phyloP scores from a whole-genome alignment of 1,140 invertebrate species.

The Drosophila lowei region DNA sequence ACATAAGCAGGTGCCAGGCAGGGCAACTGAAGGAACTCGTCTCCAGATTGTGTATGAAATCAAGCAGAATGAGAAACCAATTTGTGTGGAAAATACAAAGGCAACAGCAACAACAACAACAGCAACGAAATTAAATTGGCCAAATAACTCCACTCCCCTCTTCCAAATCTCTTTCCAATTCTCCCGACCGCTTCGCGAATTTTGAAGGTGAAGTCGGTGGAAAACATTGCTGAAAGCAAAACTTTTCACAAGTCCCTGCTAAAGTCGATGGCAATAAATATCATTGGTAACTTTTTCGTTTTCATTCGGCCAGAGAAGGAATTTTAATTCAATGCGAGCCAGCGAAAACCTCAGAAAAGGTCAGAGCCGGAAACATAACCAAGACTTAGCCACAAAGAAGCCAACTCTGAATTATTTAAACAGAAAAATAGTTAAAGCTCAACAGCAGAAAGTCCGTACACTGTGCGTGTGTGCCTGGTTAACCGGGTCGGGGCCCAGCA shows the following conservation, averaged over 20 bases:
- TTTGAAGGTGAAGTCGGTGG: conserved; percentile 33
- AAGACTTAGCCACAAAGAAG: conserved; percentile 53
- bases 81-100: conserved; percentile 74
- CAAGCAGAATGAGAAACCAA: conserved; percentile 79
- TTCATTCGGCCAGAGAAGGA: conserved; percentile 33
- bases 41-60: conserved; percentile 76
- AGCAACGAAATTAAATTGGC: conserved; percentile 69
- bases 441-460: conserved; percentile 3
- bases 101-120: conserved; percentile 20
- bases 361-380: conserved; percentile 48
- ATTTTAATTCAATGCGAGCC: conserved; percentile 66
- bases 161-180: too few species aligned
- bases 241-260: conserved; percentile 63
- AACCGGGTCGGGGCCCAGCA: conserved; percentile 43
- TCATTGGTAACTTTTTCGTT: conserved; percentile 52
- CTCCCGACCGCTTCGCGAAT: conserved; percentile 15
- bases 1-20: conserved; percentile 31
- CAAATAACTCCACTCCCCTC: conserved; percentile 26
- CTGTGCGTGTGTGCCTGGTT: conserved; percentile 5
- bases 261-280: conserved; percentile 70
- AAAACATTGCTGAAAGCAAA: conserved; percentile 56
- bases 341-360: conserved; percentile 3
- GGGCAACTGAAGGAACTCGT: conserved; percentile 60
- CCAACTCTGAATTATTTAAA: conserved; percentile 65
- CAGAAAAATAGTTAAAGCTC: conserved; percentile 58